These are phyloP conservation scores for Limnothrissa miodon DNA, from an alignment of 2,113 vertebrate genomes.

Conservation along the genomic window DNA sequence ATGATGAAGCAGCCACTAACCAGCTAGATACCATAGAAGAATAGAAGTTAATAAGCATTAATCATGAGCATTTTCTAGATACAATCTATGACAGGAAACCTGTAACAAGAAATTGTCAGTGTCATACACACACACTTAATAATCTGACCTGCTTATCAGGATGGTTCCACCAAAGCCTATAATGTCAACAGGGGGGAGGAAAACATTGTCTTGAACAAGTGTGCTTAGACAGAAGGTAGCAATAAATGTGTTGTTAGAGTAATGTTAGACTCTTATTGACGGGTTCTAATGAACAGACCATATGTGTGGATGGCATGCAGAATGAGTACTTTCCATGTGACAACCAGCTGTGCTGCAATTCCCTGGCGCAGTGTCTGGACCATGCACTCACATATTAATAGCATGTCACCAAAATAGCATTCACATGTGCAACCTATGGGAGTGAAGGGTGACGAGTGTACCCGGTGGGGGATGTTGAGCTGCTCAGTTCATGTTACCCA, in stretches of 20 bases:
- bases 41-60: not conserved
- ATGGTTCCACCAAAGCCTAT: not conserved
- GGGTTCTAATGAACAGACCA: not conserved
- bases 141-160: not conserved
- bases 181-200: not conserved
- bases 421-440: constrained; percentile 19
- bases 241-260: not conserved
- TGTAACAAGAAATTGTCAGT: not conserved
- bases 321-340: not conserved
- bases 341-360: not conserved
- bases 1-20: not conserved
- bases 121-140: not conserved
- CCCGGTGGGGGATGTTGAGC: not conserved
- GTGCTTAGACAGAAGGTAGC: not conserved
- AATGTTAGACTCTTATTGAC: not conserved
- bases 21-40: not conserved
- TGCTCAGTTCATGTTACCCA: not conserved
- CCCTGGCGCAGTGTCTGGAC: not conserved
- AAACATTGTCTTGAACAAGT: not conserved
- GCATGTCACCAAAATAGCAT: not conserved
- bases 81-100: not conserved
- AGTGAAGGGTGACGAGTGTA: not conserved
- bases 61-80: not conserved
- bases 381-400: not conserved
- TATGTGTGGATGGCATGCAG: not conserved